A percentile compares a stretch with the other conserved stretches of the same genome.
Evolutionary conservation across 2,797 vertebrate species (phyloP).

Genomic region (Dipus sagitta): DNA sequence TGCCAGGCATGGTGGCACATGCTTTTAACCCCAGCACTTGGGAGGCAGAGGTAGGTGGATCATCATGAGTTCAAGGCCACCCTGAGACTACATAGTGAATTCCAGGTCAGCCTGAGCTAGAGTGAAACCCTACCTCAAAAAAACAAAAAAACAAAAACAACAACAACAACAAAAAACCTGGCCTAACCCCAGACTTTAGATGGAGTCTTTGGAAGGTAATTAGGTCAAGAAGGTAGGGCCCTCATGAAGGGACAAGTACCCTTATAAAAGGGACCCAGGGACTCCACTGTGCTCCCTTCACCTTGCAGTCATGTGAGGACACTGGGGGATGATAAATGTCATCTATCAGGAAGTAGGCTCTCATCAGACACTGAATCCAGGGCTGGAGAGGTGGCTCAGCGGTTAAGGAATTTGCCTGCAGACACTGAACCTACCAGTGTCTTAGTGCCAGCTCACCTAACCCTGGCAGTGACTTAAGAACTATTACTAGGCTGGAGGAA

Average conservation of each 20-base stretch:
- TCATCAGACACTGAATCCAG: not conserved
- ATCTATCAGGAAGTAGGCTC: not conserved
- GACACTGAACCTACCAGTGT: not conserved
- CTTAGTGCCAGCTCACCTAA: conserved; percentile 39
- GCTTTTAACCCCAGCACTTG: too few species aligned
- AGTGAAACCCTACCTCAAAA: too few species aligned
- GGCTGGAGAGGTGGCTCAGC: too few species aligned
- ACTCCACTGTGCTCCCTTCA: not conserved
- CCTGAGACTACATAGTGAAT: too few species aligned
- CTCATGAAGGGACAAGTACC: not conserved
- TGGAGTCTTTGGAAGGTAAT: not conserved
- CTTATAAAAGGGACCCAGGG: not conserved
- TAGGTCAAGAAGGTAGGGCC: not conserved
- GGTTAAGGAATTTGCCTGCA: not conserved
- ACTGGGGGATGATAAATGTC: not conserved
- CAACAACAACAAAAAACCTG: too few species aligned
- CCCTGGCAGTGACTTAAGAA: conserved; percentile 15
- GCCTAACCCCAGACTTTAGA: not conserved
- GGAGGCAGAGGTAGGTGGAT: too few species aligned
- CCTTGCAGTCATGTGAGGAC: not conserved
- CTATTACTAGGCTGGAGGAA: not conserved
- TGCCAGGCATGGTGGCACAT: too few species aligned
- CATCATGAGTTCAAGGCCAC: too few species aligned
- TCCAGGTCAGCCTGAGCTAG: too few species aligned
- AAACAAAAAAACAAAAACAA: too few species aligned